phyloP scores from a whole-genome alignment of 2,888 invertebrate genomes.

The Lamproptera curius region DNA sequence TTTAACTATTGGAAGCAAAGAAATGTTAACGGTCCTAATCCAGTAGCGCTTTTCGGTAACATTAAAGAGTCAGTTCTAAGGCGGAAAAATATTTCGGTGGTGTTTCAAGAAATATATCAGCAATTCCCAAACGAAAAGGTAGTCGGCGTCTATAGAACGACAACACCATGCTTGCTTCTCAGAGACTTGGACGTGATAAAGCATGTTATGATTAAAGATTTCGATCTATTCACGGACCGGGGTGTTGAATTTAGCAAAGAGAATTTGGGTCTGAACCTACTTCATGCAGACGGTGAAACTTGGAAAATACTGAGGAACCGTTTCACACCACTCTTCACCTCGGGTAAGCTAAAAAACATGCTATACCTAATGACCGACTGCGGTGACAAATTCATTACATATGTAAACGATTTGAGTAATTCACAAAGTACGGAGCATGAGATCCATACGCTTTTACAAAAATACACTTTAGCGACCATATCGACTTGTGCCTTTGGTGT shows the following conservation, averaged over 20 bases:
- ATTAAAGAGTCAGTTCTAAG: constrained; percentile 34
- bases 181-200: constrained; percentile 50
- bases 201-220: constrained; percentile 49
- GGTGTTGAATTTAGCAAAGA: constrained; percentile 42
- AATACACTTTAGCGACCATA: constrained; percentile 40
- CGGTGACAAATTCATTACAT: constrained; percentile 4
- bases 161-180: constrained; percentile 40
- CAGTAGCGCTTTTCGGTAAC: constrained; percentile 44
- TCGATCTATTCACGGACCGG: constrained; percentile 44
- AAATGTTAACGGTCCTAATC: constrained; percentile 40
- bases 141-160: constrained; percentile 48
- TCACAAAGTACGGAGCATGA: constrained; percentile 31
- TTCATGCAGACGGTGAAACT: constrained; percentile 43
- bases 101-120: constrained; percentile 39
- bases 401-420: not conserved
- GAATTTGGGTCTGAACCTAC: constrained; percentile 44
- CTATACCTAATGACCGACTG: constrained; percentile 34
- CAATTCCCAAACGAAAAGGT: constrained; percentile 44
- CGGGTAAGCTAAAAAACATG: constrained; percentile 52
- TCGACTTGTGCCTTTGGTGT: constrained; percentile 38
- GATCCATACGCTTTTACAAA: constrained; percentile 34
- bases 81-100: constrained; percentile 27
- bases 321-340: constrained; percentile 49
- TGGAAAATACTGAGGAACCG: constrained; percentile 44
- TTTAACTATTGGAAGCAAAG: constrained; percentile 46